A percentile compares a stretch with the other conserved stretches of the same genome.
Conservation (phyloP, 2,113 vertebrate species). For the Pseudonaja textilis region DNA sequence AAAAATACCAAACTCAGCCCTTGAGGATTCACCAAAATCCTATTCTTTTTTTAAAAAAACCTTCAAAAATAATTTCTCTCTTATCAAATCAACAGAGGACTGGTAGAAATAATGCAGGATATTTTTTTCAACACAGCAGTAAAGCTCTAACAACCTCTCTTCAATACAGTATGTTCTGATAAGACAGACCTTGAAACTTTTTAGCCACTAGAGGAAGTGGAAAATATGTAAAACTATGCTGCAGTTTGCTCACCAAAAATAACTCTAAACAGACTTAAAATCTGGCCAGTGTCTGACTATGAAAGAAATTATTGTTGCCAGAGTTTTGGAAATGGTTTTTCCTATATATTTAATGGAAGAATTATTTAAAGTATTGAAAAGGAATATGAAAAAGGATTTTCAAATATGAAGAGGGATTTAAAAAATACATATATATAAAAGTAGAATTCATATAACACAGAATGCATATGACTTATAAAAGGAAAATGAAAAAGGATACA, state of each 20-base stretch:
- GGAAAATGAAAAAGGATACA: neutral
- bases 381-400: neutral
- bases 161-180: neutral
- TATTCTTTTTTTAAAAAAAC: neutral
- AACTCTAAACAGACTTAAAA: neutral
- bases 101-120: neutral
- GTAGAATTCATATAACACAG: too few relatives aligned
- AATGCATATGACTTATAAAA: neutral
- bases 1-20: neutral
- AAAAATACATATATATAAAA: neutral
- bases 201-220: neutral
- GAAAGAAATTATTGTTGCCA: neutral
- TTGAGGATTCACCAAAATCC: neutral
- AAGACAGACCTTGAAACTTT: neutral
- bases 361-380: neutral
- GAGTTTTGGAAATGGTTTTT: neutral
- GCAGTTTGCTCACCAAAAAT: neutral
- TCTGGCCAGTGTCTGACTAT: neutral
- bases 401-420: neutral
- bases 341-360: neutral
- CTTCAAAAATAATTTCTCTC: neutral
- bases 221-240: neutral
- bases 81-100: neutral
- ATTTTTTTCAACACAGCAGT: neutral
- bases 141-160: neutral